Evolutionary conservation across 2,797 vertebrate genomes (phyloP).

Genomic region (Adelosebastes latens): DNA sequence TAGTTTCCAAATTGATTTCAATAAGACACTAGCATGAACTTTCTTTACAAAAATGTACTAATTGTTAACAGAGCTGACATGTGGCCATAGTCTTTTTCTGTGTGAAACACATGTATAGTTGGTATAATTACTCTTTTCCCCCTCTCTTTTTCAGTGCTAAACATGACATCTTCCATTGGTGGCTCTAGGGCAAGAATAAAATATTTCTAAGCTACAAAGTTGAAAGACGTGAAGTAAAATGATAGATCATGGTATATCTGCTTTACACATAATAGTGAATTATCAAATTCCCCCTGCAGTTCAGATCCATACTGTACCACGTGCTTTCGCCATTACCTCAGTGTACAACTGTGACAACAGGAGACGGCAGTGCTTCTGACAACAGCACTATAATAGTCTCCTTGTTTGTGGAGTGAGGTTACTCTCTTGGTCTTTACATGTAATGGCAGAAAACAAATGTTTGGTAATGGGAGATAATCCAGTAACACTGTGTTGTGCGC

Average conservation of each 20-base stretch:
- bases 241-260: background rate
- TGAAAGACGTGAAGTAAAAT: background rate
- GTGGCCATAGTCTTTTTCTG: background rate
- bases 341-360: background rate
- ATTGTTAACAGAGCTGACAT: background rate
- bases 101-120: background rate
- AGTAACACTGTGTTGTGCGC: slow-evolving; percentile 43
- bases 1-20: background rate
- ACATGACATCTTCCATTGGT: background rate
- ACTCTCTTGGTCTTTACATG: slow-evolving; percentile 48
- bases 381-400: slow-evolving; percentile 34
- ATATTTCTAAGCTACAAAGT: background rate
- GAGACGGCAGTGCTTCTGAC: slow-evolving; percentile 9
- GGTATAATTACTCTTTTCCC: too few species aligned
- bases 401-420: slow-evolving; percentile 61
- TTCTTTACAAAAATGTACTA: background rate
- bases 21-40: background rate
- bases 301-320: background rate
- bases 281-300: background rate
- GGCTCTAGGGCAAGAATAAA: background rate
- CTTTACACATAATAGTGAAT: background rate
- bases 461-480: slow-evolving; percentile 70
- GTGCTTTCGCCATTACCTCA: background rate
- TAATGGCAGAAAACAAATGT: slow-evolving; percentile 76
- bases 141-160: background rate